Conservation (phyloP, 2,888 invertebrate species). For the Plebejus anna region DNA sequence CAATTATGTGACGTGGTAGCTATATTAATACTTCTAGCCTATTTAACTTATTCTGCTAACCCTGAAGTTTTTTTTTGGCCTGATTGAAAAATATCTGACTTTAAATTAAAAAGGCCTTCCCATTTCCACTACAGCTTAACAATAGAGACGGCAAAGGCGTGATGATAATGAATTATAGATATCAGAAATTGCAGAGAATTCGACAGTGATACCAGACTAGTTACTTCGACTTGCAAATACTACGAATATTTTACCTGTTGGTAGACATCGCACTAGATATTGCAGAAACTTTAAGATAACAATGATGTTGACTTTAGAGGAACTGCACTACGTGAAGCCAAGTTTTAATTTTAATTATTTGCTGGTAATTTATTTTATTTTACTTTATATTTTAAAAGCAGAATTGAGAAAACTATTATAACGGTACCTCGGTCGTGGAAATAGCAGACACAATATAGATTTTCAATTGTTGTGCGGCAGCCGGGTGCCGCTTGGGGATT, state of each 20-base stretch:
- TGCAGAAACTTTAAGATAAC: not conserved
- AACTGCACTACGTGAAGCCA: not conserved
- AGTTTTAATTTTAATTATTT: conserved; percentile 1
- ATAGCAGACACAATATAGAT: too few species aligned
- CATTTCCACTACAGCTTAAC: not conserved
- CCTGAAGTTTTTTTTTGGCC: too few species aligned
- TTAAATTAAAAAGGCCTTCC: not conserved
- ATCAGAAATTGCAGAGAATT: not conserved
- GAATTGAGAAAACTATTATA: not conserved
- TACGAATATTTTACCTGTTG: not conserved
- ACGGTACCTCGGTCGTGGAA: too few species aligned
- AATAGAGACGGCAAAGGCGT: not conserved
- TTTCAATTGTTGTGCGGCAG: too few species aligned
- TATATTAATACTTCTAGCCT: too few species aligned
- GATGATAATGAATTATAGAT: not conserved
- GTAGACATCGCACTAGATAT: not conserved
- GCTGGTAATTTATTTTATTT: too few species aligned
- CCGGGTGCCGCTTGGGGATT: too few species aligned
- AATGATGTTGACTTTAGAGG: not conserved
- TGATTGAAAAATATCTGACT: not conserved
- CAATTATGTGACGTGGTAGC: too few species aligned
- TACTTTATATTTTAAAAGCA: not conserved
- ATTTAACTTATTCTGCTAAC: too few species aligned
- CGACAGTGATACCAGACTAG: conserved; percentile 1
- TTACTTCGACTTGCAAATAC: conserved; percentile 13